phyloP scores from a whole-genome alignment of 2,113 vertebrate genomes.

The Picathartes gymnocephalus region DNA sequence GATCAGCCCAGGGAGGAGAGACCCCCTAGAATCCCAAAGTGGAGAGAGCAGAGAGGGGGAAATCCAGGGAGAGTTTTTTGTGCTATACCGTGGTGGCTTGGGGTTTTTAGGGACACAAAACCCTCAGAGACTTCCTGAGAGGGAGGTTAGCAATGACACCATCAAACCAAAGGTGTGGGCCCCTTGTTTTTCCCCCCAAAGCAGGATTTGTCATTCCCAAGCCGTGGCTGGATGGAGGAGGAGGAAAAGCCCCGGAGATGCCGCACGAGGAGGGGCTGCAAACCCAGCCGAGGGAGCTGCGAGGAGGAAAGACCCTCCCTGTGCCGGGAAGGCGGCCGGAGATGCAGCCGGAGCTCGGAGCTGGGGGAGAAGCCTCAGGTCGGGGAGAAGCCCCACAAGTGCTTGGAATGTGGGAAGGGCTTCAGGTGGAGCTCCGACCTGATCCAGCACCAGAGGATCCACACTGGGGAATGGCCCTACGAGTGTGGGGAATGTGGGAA shows the following conservation, averaged over 20 bases:
- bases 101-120: background rate
- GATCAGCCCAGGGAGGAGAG: background rate
- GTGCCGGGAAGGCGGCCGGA: background rate
- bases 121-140: background rate
- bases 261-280: background rate
- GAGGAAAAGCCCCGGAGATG: background rate
- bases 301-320: background rate
- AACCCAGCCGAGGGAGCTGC: background rate
- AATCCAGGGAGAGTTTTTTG: background rate
- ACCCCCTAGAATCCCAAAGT: background rate
- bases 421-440: background rate
- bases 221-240: background rate
- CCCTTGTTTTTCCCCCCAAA: background rate
- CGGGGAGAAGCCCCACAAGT: background rate
- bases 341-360: background rate
- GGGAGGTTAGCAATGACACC: background rate
- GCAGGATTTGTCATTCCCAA: background rate
- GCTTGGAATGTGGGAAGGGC: background rate
- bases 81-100: background rate
- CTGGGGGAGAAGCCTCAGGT: background rate
- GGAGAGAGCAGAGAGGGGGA: background rate
- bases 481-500: too few species aligned
- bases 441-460: too few species aligned
- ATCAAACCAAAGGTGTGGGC: background rate
- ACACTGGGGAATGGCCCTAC: too few species aligned